Base-by-base conservation (phyloP, 2,888 invertebrate genomes). In the Sinhomidia bicolor region DNA sequence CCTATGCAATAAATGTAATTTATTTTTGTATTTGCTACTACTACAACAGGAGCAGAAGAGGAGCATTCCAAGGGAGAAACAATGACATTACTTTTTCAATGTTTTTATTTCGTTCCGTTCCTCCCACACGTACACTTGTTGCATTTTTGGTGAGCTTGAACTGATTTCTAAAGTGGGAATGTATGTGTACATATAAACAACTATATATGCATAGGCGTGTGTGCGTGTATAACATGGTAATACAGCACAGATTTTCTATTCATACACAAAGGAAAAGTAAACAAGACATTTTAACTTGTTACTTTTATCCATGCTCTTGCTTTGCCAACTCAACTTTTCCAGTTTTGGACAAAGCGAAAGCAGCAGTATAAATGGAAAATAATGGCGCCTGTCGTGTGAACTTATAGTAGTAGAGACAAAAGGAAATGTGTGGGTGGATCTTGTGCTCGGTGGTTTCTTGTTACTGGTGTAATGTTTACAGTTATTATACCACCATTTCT, bases 131-230 rank as follows among this genome's bases (percentile, higher is more conserved):
- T 20, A 41, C 76, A 84, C 84, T 76, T 84, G 84, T 84, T 84
- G 84, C 84, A 29, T 84, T 65, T 80, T 41, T 47, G 3, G 26
- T 83, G 82, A 68, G 71, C 83, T 83, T 71, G 76, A 76, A 47
- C 84, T 51, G 76, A 84, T 84, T 84, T 51, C 84, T n/a, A 81
- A 44, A 54, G n/a, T 54, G 51, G 54, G 17, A 12, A 2, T 12
- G 10, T 2, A 10, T 2, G 47, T 6, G 47, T 47, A 14, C 47
- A 47, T 14, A 47, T 47, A 47, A 7, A 47, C 2, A 12, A 2
- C 2, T 47, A 47, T 2, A 2, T 12, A 47, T 47, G 47, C 12
- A 12, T 12, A 12, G n/a, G n/a, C n/a, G n/a, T 47, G 47, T 47
- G 6, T 47, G 10, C 14, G 6, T 47, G 14, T 47, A 12, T 12